Evolutionary conservation across 2,113 vertebrate genomes (phyloP), one percentile per base, ranked within the genome.

Genomic region (Chloebia gouldiae): DNA sequence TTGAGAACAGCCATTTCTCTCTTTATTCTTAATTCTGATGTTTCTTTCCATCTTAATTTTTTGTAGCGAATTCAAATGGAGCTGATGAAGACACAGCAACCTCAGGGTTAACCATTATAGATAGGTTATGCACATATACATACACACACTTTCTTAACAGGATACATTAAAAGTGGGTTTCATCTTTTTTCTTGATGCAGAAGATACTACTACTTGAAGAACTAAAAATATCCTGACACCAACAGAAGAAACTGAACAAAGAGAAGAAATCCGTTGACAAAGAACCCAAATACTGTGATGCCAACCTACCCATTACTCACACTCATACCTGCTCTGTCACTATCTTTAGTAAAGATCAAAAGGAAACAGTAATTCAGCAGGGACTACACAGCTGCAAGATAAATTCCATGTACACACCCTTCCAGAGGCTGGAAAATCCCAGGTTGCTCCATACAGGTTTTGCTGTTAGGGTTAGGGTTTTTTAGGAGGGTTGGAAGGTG

Each of bases 321-420:
- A 53, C 51, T 70, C 33, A 27, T 10, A 82, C n/a, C 61, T 81
- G 69, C n/a, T 83, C 51, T 0, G 0, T 42, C 70, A 44, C 47
- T 69, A 31, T 51, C 86, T 83, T 96, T 60, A 78, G 77, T 13
- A 73, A 17, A 87, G 60, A 83, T 56, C 69, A 84, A 86, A 81
- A 81, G 23, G 18, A 81, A 95, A 84, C 6, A 92, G 40, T 17
- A 95, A 89, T 57, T 95, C 77, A 68, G 57, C 24, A n/a, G 44
- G 80, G 53, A 89, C 12, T 49, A 53, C 51, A 64, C 30, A 76
- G 61, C n/a, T 70, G 4, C 14, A 64, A 66, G 19, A 81, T 40
- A 78, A 81, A 81, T 39, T 76, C 69, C 72, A 25, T 1, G 1
- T 22, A 49, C 44, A 57, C 15, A 47, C 21, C 24, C 17, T 93